Evolutionary conservation across 1,140 invertebrate genomes (phyloP), one percentile per base, ranked within the genome.

Genomic region (Ceratina japonica): DNA sequence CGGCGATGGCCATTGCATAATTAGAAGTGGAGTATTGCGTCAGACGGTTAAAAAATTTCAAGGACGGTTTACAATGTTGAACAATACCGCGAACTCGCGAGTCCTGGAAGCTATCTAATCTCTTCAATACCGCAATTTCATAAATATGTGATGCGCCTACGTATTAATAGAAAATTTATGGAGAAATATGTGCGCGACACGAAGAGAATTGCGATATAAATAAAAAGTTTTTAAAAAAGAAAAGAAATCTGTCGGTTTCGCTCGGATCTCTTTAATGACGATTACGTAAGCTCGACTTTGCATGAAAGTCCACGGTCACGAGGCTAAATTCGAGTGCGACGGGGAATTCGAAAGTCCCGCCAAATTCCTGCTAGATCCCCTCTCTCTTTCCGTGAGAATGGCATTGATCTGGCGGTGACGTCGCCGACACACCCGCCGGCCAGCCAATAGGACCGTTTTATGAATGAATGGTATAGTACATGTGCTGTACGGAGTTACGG

Each of bases 341-440:
- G 5, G n/a, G 18, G 49, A 13, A 52, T 66, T 79, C 15, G 24
- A 79, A 79, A 79, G 61, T 83, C 71, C 76, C 81, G 81, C 81
- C 81, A 75, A 83, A 83, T 61, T 22, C 7, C 1, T 51, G 16
- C 31, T 31, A n/a, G 16, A 24, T n/a, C 49, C 49, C 71, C 62
- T 51, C 22, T 59, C 20, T 37, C 71, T 64, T 71, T 44, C 49
- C 27, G 13, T 16, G 22, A 24, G 31, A 63, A 62, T 52, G 52
- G 64, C 72, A 87, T 85, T 77, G 84, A 87, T 87, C 77, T 78
- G 63, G 22, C 52, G 2, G 49, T 85, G 84, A 87, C 86, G 85
- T 88, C 86, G 82, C 61, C 72, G 86, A 88, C 87, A 88, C 87
- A 87, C 87, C 87, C 86, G 85, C 81, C 49, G 13, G 72, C 59